Percentiles rank a stretch among this genome's conserved stretches.
These are phyloP conservation scores for Trissonchulus latispiculum DNA, from an alignment of 2,888 invertebrate species.

Conservation along the genomic window DNA sequence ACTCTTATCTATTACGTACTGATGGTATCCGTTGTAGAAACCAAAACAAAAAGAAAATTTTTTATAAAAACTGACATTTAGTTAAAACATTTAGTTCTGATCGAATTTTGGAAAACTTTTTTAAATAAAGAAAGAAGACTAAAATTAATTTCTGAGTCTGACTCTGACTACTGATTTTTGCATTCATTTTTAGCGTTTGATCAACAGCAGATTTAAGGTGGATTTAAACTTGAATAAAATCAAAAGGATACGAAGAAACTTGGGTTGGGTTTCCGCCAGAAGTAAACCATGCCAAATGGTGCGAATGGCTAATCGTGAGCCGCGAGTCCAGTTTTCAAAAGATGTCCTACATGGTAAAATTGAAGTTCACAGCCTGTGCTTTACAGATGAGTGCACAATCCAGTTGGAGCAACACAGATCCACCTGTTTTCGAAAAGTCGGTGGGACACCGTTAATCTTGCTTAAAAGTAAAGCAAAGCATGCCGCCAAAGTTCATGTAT, in stretches of 20 bases:
- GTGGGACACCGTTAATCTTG: neutral
- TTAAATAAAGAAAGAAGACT: too few species aligned
- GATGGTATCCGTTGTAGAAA: too few species aligned
- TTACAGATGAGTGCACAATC: neutral
- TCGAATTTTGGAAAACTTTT: too few species aligned
- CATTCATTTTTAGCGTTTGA: neutral
- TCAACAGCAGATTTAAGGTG: neutral
- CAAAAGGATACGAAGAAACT: neutral
- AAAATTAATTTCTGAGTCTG: too few species aligned
- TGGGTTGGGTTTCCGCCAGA: neutral
- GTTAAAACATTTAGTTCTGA: too few species aligned
- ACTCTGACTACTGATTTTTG: too few species aligned
- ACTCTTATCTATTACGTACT: too few species aligned
- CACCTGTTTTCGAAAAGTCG: neutral
- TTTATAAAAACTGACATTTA: too few species aligned
- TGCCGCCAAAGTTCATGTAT: neutral
- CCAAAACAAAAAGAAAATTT: too few species aligned
- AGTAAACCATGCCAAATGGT: neutral
- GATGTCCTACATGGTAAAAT: neutral
- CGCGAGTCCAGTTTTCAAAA: neutral
- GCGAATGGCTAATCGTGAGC: neutral
- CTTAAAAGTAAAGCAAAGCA: neutral
- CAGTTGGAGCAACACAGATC: neutral
- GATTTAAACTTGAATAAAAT: neutral
- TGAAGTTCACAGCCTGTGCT: neutral